A percentile compares a stretch with the other conserved stretches of the same genome.
These are phyloP conservation scores for Thecocarcelia acutangulata DNA, from an alignment of 2,888 invertebrate genomes.

Conservation along the genomic window DNA sequence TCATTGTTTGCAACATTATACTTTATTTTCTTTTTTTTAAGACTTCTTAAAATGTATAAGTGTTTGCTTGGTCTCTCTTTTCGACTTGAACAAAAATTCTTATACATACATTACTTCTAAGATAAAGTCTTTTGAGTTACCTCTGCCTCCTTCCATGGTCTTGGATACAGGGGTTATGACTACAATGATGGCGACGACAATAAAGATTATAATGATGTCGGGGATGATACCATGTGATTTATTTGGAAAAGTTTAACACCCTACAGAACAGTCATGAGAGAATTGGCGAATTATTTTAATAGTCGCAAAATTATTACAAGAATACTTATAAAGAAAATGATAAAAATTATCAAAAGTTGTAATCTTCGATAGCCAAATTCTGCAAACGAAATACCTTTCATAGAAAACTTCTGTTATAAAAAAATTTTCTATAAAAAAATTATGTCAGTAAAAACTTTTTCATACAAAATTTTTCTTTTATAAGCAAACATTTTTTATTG, in stretches of 20 bases:
- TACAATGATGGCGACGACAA: slow-evolving; percentile 40
- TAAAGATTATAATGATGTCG: slow-evolving; percentile 41
- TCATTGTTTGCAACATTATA: slow-evolving; percentile 46
- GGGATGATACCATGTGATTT: slow-evolving; percentile 46
- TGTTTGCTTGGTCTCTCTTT: slow-evolving; percentile 1
- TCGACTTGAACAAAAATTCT: slow-evolving; percentile 7
- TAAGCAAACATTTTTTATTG: too few species aligned
- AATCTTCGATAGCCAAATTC: too few species aligned
- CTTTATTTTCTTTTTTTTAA: background rate
- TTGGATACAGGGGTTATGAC: slow-evolving; percentile 33
- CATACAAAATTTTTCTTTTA: too few species aligned
- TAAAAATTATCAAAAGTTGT: too few species aligned
- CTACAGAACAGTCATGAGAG: background rate
- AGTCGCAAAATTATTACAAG: too few species aligned
- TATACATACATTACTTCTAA: background rate
- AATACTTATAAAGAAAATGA: too few species aligned
- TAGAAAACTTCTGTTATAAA: too few species aligned
- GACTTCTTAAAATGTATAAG: background rate
- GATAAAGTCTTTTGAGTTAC: slow-evolving; percentile 27
- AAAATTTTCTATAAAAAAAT: too few species aligned
- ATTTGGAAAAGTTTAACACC: slow-evolving; percentile 27
- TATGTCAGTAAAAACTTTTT: too few species aligned
- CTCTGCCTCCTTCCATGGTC: slow-evolving; percentile 30
- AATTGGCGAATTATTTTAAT: too few species aligned
- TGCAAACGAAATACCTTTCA: too few species aligned